phyloP scores from a whole-genome alignment of 2,113 vertebrate genomes.

The Hyperopisus bebe region DNA sequence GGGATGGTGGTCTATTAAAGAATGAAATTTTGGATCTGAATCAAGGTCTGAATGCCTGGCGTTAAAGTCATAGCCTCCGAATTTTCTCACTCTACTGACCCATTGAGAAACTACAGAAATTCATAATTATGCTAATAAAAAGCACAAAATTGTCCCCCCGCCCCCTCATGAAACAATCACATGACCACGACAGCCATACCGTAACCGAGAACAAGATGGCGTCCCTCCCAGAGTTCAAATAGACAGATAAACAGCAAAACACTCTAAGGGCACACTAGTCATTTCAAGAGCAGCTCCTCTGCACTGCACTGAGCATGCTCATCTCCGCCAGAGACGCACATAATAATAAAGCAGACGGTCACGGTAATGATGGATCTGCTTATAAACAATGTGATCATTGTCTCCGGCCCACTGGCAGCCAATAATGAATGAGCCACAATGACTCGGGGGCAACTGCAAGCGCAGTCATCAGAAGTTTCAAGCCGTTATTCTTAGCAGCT shows the following conservation, averaged over 20 bases:
- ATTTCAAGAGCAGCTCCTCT: neutral
- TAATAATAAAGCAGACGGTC: neutral
- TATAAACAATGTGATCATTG: neutral
- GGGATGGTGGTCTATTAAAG: neutral
- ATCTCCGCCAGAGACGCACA: neutral
- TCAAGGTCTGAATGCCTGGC: neutral
- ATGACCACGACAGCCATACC: neutral
- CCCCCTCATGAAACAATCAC: neutral
- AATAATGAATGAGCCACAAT: neutral
- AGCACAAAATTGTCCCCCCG: neutral
- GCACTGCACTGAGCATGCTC: neutral
- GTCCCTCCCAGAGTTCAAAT: neutral
- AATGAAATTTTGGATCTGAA: neutral
- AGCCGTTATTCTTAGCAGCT: neutral
- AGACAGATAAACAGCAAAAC: neutral
- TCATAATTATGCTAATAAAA: neutral
- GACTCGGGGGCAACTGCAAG: neutral
- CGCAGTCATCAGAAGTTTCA: neutral
- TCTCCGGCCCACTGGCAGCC: neutral
- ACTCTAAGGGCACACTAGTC: neutral
- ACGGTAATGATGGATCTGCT: neutral
- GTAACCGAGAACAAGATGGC: neutral
- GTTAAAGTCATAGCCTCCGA: neutral
- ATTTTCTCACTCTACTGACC: neutral
- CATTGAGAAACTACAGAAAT: neutral